phyloP scores from a whole-genome alignment of 2,888 invertebrate species.

The Spisula subtruncata region DNA sequence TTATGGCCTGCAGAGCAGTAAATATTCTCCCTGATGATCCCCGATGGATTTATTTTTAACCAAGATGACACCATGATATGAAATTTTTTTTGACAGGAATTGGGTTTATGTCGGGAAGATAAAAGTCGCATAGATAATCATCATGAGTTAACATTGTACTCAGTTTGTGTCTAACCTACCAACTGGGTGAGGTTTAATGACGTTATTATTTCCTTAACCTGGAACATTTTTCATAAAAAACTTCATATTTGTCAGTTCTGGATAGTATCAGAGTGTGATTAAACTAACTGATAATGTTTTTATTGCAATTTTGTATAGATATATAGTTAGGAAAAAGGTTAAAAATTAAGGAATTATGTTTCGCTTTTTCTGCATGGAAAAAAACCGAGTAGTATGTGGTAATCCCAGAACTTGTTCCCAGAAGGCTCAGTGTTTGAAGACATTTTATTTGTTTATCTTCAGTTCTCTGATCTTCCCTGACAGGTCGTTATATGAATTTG shows the following conservation, averaged over 20 bases:
- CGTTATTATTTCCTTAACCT: not conserved
- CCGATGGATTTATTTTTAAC: not conserved
- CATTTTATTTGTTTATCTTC: too few relatives aligned
- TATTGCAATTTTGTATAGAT: too few relatives aligned
- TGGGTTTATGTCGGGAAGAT: not conserved
- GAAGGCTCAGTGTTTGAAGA: too few relatives aligned
- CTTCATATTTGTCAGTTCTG: not conserved
- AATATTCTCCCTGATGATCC: not conserved
- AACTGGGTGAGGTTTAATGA: not conserved
- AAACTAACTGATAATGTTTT: too few relatives aligned
- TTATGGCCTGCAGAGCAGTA: not conserved
- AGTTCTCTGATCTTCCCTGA: too few relatives aligned
- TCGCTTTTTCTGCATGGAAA: too few relatives aligned
- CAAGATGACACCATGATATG: not conserved
- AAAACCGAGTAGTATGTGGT: too few relatives aligned
- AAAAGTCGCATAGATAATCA: not conserved
- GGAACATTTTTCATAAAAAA: not conserved
- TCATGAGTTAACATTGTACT: constrained; percentile 17
- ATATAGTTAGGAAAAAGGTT: too few relatives aligned
- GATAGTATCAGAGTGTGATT: not conserved
- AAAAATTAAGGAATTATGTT: too few relatives aligned
- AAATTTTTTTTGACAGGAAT: constrained; percentile 10
- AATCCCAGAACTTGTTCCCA: too few relatives aligned
- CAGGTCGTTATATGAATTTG: too few relatives aligned
- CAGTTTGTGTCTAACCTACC: constrained; percentile 8